A percentile compares a stretch with the other conserved stretches of the same genome.
Conservation (phyloP, 2,113 vertebrate genomes). For the Bos javanicus region DNA sequence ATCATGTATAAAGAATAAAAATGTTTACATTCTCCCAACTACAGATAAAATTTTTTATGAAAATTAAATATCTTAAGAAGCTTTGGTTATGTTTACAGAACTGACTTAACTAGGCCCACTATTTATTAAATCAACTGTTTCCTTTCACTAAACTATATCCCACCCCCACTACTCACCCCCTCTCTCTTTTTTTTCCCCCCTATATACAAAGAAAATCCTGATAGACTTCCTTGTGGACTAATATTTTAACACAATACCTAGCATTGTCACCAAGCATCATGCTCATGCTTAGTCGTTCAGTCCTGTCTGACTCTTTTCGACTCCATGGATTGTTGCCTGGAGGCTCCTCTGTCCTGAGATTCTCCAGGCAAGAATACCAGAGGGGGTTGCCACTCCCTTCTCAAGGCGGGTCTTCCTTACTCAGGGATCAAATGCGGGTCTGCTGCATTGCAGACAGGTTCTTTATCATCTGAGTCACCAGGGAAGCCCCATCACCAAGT, state of each 20-base stretch:
- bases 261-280: background rate
- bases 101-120: background rate
- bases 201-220: background rate
- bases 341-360: background rate
- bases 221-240: background rate
- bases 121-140: background rate
- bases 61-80: background rate
- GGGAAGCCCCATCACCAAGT: background rate
- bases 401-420: background rate
- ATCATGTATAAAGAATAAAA: background rate
- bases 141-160: background rate
- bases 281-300: background rate
- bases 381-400: background rate
- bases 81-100: background rate
- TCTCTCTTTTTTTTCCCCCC: background rate
- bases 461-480: background rate
- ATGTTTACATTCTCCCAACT: background rate
- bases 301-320: background rate
- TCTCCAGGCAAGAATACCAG: background rate
- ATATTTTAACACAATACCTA: background rate
- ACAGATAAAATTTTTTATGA: background rate
- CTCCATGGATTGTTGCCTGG: background rate
- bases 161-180: rapidly evolving
- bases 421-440: background rate
- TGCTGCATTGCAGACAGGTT: background rate